Base-by-base conservation (phyloP, 2,113 vertebrate genomes). In the Aleadryas rufinucha region DNA sequence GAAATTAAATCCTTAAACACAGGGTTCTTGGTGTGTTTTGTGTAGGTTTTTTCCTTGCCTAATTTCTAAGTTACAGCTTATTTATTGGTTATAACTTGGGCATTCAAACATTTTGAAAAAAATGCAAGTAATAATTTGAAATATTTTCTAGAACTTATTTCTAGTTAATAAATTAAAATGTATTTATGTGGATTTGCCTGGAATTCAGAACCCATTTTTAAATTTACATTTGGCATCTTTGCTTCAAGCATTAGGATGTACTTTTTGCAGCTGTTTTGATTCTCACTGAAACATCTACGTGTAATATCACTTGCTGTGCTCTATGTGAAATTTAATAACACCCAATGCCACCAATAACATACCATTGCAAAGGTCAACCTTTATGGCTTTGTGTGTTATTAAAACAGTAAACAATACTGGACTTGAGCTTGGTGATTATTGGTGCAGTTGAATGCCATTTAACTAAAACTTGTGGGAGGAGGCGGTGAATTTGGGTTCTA, bases 11-110 rank as follows among this genome's bases (percentile, higher is more conserved):
- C 37, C 78, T 72, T 61, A 64, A 80, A 90, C 20, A 28, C 0
- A 15, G 10, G 2, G 7, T 1, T 2, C 5, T 53, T 72, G 31
- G 13, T 39, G 13, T 26, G 1, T 64, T 54, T 50, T 39, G 8
- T 57, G 28, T 41, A 57, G 52, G 7, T 21, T 90, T 90, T 53
- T 37, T 11, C 30, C 10, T 37, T 44, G 16, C 20, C 11, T 17
- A 21, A 45, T 88, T 93, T 68, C 47, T 69, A 54, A 80, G 90
- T 69, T 66, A 26, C 7, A 22, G 15, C 53, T 83, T 69, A 53
- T 88, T 69, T 76, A 80, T 54, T 77, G 6, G 17, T 76, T 76
- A 11, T 53, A 84, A 66, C 4, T 21, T 42, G 20, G 9, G 5
- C 22, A 57, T 83, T 71, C 18, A 80, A 72, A 37, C 4, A 18